These are phyloP conservation scores for Drosophila recens DNA, from an alignment of 2,888 invertebrate species.

Conservation along the genomic window DNA sequence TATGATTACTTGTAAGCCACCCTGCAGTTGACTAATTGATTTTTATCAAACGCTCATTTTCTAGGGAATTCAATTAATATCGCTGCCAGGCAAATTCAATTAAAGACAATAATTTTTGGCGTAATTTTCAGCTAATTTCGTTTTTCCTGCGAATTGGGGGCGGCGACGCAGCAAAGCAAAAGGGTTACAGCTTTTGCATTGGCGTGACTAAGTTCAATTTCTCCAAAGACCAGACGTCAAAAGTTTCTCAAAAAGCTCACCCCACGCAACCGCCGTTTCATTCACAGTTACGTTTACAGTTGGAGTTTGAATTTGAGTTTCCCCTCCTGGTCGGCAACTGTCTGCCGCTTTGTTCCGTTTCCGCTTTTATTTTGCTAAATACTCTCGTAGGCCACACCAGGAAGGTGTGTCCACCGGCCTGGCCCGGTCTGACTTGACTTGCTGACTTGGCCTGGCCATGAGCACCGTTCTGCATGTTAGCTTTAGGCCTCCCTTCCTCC, in stretches of 20 bases:
- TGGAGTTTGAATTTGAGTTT: too few species aligned
- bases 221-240: conserved; percentile 56
- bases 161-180: conserved; percentile 38
- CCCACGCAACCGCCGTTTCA: conserved; percentile 19
- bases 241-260: conserved; percentile 50
- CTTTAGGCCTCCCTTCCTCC: conserved; percentile 4
- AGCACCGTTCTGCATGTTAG: conserved; percentile 37
- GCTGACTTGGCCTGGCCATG: conserved; percentile 7
- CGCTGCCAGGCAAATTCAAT: conserved; percentile 62
- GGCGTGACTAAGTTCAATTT: conserved; percentile 74
- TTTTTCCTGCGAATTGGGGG: conserved; percentile 66
- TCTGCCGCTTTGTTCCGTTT: conserved; percentile 77
- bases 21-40: conserved; percentile 33
- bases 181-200: conserved; percentile 67
- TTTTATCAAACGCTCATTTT: conserved; percentile 43
- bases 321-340: conserved; percentile 44
- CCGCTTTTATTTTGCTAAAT: conserved; percentile 59
- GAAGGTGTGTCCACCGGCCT: conserved; percentile 68
- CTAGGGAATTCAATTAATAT: conserved; percentile 66
- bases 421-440: conserved; percentile 3
- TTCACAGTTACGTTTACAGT: conserved; percentile 1
- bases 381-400: conserved; percentile 45
- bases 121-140: conserved; percentile 68
- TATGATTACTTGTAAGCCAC: conserved; percentile 2
- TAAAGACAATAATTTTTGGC: conserved; percentile 63